Evolutionary conservation across 2,113 vertebrate species (phyloP), one percentile per base, ranked within the genome.

Genomic region (Apodemus speciosus): DNA sequence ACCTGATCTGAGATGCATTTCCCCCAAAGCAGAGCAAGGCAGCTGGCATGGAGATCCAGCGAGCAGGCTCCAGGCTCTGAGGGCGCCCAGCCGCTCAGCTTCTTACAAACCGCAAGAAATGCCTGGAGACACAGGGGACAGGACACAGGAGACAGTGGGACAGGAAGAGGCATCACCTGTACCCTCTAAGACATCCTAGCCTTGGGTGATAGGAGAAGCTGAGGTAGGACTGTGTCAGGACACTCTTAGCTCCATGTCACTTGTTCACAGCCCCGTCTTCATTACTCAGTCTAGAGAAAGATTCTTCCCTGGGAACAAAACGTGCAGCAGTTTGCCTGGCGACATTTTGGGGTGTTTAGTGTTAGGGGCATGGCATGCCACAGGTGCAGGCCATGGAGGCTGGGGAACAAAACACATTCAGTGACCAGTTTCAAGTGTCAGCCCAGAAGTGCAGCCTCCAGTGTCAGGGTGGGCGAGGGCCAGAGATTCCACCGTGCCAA

Each of bases 81-180:
- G 64, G 49, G 1, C 21, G 32, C 62, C 62, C 8, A 18, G 81
- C 32, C 43, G 15, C 30, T 62, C 1, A 0, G 51, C 32, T 62
- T 49, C 73, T 40, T 23, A 25, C 76, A 81, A 51, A 7, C 3
- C 25, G 14, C 6, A n/a, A 71, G 66, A 56, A 5, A n/a, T 30
- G 38, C 32, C 58, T 16, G 0, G 0, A 32, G 62, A 11, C 35
- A 14, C 0, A 2, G n/a, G n/a, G n/a, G n/a, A n/a, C n/a, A n/a
- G n/a, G n/a, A n/a, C n/a, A n/a, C n/a, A n/a, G n/a, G n/a, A n/a
- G n/a, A n/a, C n/a, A 46, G 43, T 46, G 3, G 27, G 6, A 27
- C 10, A 60, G 27, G 13, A 68, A 23, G 25, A 3, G 43, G 20
- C 32, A 0, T 56, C 40, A 15, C 46, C 20, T 0, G 15, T 43